Evolutionary conservation across 2,113 vertebrate species (phyloP).

Genomic region (Blennius ocellaris): DNA sequence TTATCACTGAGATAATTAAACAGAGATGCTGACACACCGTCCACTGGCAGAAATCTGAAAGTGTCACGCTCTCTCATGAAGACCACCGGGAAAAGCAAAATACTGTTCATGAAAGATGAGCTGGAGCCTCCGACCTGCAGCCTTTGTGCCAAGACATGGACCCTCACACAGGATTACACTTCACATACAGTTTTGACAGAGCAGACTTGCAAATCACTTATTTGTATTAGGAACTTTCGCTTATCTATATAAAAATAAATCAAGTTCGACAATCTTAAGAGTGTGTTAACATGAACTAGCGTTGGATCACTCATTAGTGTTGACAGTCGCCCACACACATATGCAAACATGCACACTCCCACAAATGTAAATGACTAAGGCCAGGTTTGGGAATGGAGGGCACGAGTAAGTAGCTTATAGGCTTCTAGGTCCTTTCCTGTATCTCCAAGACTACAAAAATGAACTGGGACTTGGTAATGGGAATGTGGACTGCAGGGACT

Average conservation of each 20-base stretch:
- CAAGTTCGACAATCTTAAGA: constrained; percentile 72
- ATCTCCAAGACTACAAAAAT: constrained; percentile 73
- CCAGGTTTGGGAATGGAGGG: constrained; percentile 81
- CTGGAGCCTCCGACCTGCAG: constrained; percentile 43
- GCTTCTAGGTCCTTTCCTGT: constrained; percentile 75
- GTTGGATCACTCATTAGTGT: constrained; percentile 52
- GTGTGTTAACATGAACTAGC: constrained; percentile 64
- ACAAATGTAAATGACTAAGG: constrained; percentile 83
- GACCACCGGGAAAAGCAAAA: constrained; percentile 35
- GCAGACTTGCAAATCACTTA: constrained; percentile 63
- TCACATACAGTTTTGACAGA: constrained; percentile 64
- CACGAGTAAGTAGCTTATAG: constrained; percentile 77
- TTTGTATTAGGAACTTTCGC: constrained; percentile 68
- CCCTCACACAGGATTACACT: constrained; percentile 44
- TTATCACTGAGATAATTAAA: constrained; percentile 34
- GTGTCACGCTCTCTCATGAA: constrained; percentile 31
- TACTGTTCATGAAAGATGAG: constrained; percentile 41
- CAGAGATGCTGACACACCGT: constrained; percentile 34
- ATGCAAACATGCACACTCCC: constrained; percentile 54
- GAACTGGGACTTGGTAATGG: constrained; percentile 49
- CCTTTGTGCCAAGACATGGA: constrained; percentile 53
- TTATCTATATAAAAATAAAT: constrained; percentile 85
- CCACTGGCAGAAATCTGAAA: constrained; percentile 30
- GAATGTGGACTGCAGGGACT: constrained; percentile 56
- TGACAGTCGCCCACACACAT: constrained; percentile 43